Percentiles rank a stretch among this genome's conserved stretches.
phyloP scores from a whole-genome alignment of 92 coral and sea anemone species.

The Palythoa grandiflora region DNA sequence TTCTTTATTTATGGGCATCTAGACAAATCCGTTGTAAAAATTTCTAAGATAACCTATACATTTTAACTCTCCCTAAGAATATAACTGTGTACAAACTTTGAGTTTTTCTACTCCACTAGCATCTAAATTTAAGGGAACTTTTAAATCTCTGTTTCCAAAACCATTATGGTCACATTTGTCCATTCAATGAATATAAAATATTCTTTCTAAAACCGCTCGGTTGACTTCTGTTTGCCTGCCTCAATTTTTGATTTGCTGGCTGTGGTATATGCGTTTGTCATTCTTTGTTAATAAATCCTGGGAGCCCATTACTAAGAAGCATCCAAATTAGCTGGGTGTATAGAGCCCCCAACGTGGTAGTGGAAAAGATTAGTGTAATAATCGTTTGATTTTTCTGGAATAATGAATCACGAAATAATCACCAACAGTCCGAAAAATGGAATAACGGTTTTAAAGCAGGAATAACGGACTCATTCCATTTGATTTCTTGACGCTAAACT shows the following conservation, averaged over 20 bases:
- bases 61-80: slow-evolving; percentile 1
- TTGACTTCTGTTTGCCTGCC: not conserved
- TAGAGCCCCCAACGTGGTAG: too few relatives aligned
- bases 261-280: slow-evolving; percentile 5
- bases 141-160: not conserved
- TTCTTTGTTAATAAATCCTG: not conserved
- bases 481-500: too few relatives aligned
- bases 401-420: too few relatives aligned
- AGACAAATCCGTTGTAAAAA: slow-evolving; percentile 18
- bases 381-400: too few relatives aligned
- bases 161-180: not conserved
- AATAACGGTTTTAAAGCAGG: too few relatives aligned
- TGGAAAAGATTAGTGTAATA: too few relatives aligned
- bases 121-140: not conserved
- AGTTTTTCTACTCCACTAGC: not conserved
- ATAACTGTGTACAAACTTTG: slow-evolving; percentile 21
- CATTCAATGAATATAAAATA: not conserved
- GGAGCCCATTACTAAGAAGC: too few relatives aligned
- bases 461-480: too few relatives aligned
- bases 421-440: too few relatives aligned
- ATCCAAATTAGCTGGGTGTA: too few relatives aligned
- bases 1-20: slow-evolving; percentile 7
- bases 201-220: not conserved
- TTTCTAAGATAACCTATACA: slow-evolving; percentile 23
- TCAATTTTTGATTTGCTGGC: not conserved